phyloP scores from a whole-genome alignment of 2,113 vertebrate genomes.

The Thermophis baileyi region DNA sequence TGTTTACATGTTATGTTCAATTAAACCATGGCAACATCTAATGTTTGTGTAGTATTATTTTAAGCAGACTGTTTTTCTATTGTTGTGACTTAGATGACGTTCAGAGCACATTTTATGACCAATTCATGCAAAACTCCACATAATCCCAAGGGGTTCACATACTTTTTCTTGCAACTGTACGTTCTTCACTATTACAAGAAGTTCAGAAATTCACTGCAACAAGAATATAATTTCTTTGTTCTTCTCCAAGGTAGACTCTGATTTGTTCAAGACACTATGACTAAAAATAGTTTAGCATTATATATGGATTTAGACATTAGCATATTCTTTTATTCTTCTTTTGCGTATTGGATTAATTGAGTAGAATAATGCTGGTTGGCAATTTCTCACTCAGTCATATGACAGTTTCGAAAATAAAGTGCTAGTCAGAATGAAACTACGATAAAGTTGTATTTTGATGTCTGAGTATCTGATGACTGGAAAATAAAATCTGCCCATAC shows the following conservation, averaged over 20 bases:
- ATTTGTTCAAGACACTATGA: background rate
- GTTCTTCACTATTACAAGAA: background rate
- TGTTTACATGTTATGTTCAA: too few relatives aligned
- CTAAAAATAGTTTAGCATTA: background rate
- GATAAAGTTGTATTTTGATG: background rate
- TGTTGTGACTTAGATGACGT: too few relatives aligned
- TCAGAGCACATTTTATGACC: too few relatives aligned
- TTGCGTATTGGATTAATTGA: background rate
- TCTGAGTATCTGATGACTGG: conserved; percentile 15
- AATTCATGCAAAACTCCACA: too few relatives aligned
- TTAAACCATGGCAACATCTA: too few relatives aligned
- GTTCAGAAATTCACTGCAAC: background rate
- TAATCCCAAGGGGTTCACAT: too few relatives aligned
- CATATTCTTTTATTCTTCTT: background rate
- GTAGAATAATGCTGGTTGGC: background rate
- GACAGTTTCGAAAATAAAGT: background rate
- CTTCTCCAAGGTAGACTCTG: background rate
- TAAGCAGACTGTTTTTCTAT: too few relatives aligned
- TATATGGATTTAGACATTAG: background rate
- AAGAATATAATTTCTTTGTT: background rate
- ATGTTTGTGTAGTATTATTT: too few relatives aligned
- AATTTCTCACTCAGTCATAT: accelerated
- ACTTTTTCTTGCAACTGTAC: too few relatives aligned
- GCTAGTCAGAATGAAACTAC: conserved; percentile 22
- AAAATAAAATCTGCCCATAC: conserved; percentile 20